Conservation (phyloP, 2,797 vertebrate species). For the Scyliorhinus canicula region DNA sequence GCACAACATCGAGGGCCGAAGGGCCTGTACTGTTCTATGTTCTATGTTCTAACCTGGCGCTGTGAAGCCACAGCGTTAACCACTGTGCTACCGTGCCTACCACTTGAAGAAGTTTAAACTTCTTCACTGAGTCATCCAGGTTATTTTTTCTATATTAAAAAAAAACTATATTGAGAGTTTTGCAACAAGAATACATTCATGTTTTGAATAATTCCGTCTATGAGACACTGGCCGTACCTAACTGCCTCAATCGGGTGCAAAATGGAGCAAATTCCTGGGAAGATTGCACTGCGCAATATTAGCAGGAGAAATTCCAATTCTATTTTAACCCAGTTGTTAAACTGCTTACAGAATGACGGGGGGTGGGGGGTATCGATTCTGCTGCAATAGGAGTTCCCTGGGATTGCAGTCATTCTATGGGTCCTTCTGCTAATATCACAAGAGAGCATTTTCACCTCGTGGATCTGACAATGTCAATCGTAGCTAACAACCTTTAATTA, state of each 20-base stretch:
- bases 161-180: not conserved
- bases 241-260: not conserved
- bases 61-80: too few species aligned
- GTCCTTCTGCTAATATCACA: not conserved
- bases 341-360: not conserved
- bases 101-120: too few species aligned
- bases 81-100: too few species aligned
- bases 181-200: not conserved
- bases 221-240: not conserved
- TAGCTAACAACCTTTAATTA: not conserved
- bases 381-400: not conserved
- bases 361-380: not conserved
- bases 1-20: too few species aligned
- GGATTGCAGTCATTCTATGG: not conserved
- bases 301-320: not conserved
- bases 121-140: not conserved
- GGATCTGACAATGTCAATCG: not conserved
- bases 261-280: not conserved
- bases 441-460: not conserved
- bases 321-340: not conserved
- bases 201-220: not conserved
- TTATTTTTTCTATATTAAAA: too few species aligned
- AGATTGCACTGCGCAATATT: not conserved
- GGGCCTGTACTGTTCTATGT: too few species aligned
- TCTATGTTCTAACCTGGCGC: too few species aligned